Evolutionary conservation across 2,888 invertebrate genomes (phyloP), one percentile per base, ranked within the genome.

Genomic region (Esperia sulphurella): DNA sequence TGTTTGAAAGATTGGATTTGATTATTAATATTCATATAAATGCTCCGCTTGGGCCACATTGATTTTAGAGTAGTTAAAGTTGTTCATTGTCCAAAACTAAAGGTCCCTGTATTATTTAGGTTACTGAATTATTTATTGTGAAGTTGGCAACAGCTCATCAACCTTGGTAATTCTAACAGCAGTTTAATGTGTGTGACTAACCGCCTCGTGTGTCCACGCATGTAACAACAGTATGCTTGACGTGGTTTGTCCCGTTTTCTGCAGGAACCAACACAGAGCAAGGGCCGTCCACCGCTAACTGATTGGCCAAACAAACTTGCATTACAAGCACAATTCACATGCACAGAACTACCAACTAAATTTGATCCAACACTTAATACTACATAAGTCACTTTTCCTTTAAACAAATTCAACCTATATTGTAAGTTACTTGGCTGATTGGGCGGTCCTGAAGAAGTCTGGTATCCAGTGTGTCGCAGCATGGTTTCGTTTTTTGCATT

Each of bases 401-500:
- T 21, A 21, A 21, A 21, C 21, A 3, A 39, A 39, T 39, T 39
- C 8, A 12, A 12, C 6, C 14, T 14, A 39, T 8, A 13, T 39
- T 62, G 60, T 69, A 62, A 67, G 65, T 59, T 58, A 66, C 67
- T 76, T 70, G 74, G 74, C 75, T 68, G 63, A 61, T 59, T 59
- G 71, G 75, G 71, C 75, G 79, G 78, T 81, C 76, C 77, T 45
- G 78, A 73, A 79, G 85, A 79, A 57, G 58, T 55, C 64, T 63
- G 59, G 62, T 63, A 62, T 66, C 71, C 75, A 68, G 74, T 76
- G 72, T 74, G 77, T 78, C 66, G 83, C 84, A 69, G 89, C 88
- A 87, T 87, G 89, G 75, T 86, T 81, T 75, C 78, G 73, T 84
- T 86, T 83, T 79, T 71, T 85, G 83, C 87, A 84, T 88, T 88